A percentile compares a stretch with the other conserved stretches of the same genome.
Evolutionary conservation across 92 coral and sea anemone species (phyloP).

Genomic region (Umimayanthus kanabou): DNA sequence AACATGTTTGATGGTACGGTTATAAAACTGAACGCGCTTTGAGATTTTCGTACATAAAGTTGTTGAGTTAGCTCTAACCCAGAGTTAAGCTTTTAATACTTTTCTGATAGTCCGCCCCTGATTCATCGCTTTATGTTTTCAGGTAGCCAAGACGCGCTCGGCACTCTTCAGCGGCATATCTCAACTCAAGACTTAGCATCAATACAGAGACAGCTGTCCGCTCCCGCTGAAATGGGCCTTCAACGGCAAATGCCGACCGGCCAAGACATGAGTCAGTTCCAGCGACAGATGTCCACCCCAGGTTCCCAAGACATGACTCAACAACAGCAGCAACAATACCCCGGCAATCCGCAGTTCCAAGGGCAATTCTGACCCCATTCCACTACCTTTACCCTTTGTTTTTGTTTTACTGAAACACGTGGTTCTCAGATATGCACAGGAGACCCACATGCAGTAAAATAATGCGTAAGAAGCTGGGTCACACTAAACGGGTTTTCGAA

Average conservation of each 20-base stretch:
- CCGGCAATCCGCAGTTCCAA: conserved; percentile 77
- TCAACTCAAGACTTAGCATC: conserved; percentile 35
- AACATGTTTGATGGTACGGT: too few relatives aligned
- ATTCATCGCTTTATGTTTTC: neutral
- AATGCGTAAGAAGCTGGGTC: neutral
- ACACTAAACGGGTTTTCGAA: neutral
- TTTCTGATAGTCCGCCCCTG: too few relatives aligned
- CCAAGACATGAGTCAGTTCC: conserved; percentile 58
- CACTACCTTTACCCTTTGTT: neutral
- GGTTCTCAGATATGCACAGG: too few relatives aligned
- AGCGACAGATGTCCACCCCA: conserved; percentile 89
- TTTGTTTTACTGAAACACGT: too few relatives aligned
- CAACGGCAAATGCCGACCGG: conserved; percentile 63
- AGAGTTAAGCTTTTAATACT: too few relatives aligned
- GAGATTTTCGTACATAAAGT: too few relatives aligned
- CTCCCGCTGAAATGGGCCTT: conserved; percentile 70
- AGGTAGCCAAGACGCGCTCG: conserved; percentile 30
- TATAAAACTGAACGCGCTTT: too few relatives aligned
- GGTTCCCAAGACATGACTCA: conserved; percentile 78
- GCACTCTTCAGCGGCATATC: conserved; percentile 17
- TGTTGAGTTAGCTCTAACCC: too few relatives aligned
- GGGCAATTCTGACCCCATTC: conserved; percentile 16
- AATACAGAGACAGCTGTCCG: conserved; percentile 83
- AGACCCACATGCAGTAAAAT: neutral
- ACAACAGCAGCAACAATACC: conserved; percentile 77